Percentiles rank a stretch among this genome's conserved stretches.
These are phyloP conservation scores for Cyphomyrus plagiostoma DNA, from an alignment of 2,113 vertebrate species.

Conservation along the genomic window DNA sequence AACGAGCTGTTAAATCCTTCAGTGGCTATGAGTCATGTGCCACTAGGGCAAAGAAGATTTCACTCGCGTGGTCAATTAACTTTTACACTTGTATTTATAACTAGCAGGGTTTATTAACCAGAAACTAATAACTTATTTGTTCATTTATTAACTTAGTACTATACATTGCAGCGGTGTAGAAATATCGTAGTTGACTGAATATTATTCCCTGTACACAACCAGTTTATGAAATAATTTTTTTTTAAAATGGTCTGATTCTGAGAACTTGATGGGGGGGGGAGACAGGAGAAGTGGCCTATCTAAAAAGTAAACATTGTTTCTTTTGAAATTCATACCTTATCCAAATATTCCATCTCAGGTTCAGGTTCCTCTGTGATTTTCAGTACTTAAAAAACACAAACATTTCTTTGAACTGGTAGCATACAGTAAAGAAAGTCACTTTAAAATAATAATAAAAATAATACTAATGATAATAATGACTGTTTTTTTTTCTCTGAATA, in stretches of 20 bases:
- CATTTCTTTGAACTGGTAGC: neutral
- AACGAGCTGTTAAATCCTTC: neutral
- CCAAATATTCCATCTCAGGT: neutral
- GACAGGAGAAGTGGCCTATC: constrained; percentile 27
- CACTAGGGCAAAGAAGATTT: neutral
- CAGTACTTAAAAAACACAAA: constrained; percentile 11
- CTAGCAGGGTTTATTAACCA: neutral
- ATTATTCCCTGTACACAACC: neutral
- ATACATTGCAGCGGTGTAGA: neutral
- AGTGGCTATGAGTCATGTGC: neutral
- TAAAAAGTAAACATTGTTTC: neutral
- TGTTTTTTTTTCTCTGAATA: neutral
- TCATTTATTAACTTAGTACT: neutral
- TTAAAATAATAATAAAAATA: constrained; percentile 17
- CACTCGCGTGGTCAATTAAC: neutral
- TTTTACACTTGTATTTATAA: neutral
- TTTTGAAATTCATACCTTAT: neutral
- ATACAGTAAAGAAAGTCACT: neutral
- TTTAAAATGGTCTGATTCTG: neutral
- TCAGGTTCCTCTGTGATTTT: neutral
- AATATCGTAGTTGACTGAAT: neutral
- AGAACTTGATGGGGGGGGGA: neutral
- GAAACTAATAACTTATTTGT: constrained; percentile 5
- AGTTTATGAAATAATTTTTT: neutral
- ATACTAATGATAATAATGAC: constrained; percentile 7